Percentiles rank a stretch among this genome's conserved stretches.
Conservation (phyloP, 30 jellyfish, hydroid and myxozoan genomes). For the Aurelia coerulea region DNA sequence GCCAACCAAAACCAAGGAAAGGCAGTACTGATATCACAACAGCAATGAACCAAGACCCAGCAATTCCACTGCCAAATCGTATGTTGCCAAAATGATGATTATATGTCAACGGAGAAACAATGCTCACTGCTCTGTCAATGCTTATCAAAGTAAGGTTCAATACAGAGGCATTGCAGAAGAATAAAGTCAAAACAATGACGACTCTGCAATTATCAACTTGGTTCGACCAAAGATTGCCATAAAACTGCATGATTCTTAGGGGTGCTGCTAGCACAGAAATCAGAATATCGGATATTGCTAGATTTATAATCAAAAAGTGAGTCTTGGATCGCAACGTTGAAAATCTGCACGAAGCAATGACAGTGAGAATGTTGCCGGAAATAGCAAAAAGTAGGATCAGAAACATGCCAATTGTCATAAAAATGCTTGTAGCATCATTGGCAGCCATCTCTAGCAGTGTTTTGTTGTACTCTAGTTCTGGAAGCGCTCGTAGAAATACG, state of each 20-base stretch:
- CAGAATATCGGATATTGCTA: slow-evolving; percentile 64
- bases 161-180: slow-evolving; percentile 69
- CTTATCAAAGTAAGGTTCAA: slow-evolving; percentile 64
- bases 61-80: slow-evolving; percentile 14
- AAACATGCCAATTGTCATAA: slow-evolving; percentile 42
- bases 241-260: slow-evolving; percentile 36
- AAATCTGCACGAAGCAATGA: slow-evolving; percentile 37
- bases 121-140: slow-evolving; percentile 66
- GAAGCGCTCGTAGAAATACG: no score
- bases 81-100: slow-evolving; percentile 11
- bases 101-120: slow-evolving; percentile 62
- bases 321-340: slow-evolving; percentile 50
- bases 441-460: no score
- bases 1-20: slow-evolving; percentile 63
- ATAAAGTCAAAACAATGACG: slow-evolving; percentile 45
- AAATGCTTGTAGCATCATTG: no score
- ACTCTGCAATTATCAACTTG: slow-evolving; percentile 43
- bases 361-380: slow-evolving; percentile 48
- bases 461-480: no score
- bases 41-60: slow-evolving; percentile 50
- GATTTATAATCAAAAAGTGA: slow-evolving; percentile 46
- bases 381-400: slow-evolving; percentile 30
- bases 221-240: slow-evolving; percentile 50
- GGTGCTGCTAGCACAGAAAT: slow-evolving; percentile 72
- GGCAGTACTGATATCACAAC: slow-evolving; percentile 45